These are phyloP conservation scores for Ganaspis sp. DNA, from an alignment of 1,140 invertebrate genomes.

Conservation along the genomic window DNA sequence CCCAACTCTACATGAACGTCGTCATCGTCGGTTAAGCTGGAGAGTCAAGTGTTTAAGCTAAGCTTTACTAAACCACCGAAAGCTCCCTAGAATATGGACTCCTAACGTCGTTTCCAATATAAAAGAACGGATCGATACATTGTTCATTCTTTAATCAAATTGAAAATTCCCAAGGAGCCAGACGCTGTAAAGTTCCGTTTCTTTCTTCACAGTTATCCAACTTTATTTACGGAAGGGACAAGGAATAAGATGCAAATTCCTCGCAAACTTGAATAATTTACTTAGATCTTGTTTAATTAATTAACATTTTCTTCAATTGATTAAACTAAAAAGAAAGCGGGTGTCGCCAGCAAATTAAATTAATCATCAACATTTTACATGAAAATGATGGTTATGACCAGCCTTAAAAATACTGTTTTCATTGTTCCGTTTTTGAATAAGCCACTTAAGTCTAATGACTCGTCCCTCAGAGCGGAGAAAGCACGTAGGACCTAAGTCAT, in stretches of 20 bases:
- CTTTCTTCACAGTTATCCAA: no score
- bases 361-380: neutral
- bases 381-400: no score
- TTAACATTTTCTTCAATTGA: no score
- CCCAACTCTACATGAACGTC: constrained; percentile 19
- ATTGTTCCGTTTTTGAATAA: neutral
- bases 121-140: neutral
- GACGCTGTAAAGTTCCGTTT: no score
- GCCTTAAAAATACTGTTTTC: no score
- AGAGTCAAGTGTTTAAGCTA: constrained; percentile 22
- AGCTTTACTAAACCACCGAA: constrained; percentile 15
- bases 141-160: neutral
- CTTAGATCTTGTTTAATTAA: no score
- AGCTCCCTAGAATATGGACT: neutral
- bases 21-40: constrained; percentile 5
- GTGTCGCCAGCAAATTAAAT: no score
- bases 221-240: no score
- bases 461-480: neutral
- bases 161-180: no score
- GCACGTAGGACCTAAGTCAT: neutral
- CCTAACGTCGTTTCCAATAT: neutral
- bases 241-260: no score
- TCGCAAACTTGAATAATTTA: no score
- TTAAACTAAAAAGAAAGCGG: neutral
- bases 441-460: neutral